These are phyloP conservation scores for Alethe diademata DNA, from an alignment of 2,113 vertebrate genomes.

Conservation along the genomic window DNA sequence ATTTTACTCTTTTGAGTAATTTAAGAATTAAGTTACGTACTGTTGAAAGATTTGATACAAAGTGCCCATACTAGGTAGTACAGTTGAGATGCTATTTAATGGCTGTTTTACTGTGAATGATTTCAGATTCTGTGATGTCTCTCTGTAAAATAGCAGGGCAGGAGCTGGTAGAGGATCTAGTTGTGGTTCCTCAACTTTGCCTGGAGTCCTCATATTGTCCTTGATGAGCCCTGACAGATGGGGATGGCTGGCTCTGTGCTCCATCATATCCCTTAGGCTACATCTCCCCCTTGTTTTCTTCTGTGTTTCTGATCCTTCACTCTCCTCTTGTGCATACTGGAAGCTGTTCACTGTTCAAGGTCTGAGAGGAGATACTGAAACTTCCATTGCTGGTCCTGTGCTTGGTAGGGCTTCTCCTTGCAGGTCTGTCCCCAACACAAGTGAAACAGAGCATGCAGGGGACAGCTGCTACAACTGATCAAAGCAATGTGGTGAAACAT, in stretches of 20 bases:
- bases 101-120: background rate
- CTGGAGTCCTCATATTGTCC: background rate
- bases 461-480: conserved; percentile 1
- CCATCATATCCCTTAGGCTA: background rate
- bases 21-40: background rate
- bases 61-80: background rate
- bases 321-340: background rate
- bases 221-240: conserved; percentile 10
- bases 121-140: background rate
- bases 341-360: background rate
- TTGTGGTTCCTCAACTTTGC: background rate
- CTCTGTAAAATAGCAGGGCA: background rate
- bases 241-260: background rate
- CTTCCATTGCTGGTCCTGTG: background rate
- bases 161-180: background rate
- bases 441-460: conserved; percentile 40
- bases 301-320: background rate
- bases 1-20: background rate
- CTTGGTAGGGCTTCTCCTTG: background rate
- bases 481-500: background rate
- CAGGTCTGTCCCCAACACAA: background rate
- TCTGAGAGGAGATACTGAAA: background rate
- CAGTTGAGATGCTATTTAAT: background rate
- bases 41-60: background rate
- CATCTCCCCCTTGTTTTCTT: background rate